phyloP scores from a whole-genome alignment of 2,113 vertebrate species.

The Hippocampus comes region DNA sequence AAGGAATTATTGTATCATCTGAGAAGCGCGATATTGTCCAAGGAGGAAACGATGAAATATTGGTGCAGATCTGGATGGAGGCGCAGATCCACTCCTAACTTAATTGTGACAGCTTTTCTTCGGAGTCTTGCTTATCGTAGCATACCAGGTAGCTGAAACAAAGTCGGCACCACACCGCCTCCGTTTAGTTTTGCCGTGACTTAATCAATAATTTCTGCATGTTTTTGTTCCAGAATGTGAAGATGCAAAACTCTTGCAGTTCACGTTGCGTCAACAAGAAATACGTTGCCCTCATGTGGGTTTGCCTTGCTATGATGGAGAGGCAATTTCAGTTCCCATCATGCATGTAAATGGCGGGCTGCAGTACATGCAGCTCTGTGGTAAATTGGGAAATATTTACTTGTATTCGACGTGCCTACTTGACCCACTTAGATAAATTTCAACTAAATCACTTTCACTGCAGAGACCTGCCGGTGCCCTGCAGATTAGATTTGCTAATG shows the following conservation, averaged over 20 bases:
- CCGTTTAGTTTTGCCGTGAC: neutral
- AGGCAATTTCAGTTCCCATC: constrained; percentile 6
- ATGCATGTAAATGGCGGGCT: constrained; percentile 9
- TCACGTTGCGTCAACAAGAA: neutral
- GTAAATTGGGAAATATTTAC: constrained; percentile 28
- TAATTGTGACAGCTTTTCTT: neutral
- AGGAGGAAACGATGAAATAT: neutral
- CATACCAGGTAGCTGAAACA: neutral
- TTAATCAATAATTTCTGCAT: neutral
- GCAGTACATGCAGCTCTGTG: neutral
- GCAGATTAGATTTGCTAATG: constrained; percentile 49
- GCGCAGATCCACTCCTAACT: neutral
- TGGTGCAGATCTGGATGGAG: neutral
- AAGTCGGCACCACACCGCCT: neutral
- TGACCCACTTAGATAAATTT: constrained; percentile 46
- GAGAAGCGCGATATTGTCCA: neutral
- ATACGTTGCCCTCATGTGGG: neutral
- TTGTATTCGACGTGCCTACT: constrained; percentile 6
- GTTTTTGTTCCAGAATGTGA: neutral
- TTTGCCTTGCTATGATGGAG: constrained; percentile 10
- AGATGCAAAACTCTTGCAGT: neutral
- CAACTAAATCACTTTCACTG: constrained; percentile 41
- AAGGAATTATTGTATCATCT: neutral
- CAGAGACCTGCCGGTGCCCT: constrained; percentile 12
- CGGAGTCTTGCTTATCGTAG: neutral